Base-by-base conservation (phyloP, 2,113 vertebrate species). In the Lophura nycthemera region DNA sequence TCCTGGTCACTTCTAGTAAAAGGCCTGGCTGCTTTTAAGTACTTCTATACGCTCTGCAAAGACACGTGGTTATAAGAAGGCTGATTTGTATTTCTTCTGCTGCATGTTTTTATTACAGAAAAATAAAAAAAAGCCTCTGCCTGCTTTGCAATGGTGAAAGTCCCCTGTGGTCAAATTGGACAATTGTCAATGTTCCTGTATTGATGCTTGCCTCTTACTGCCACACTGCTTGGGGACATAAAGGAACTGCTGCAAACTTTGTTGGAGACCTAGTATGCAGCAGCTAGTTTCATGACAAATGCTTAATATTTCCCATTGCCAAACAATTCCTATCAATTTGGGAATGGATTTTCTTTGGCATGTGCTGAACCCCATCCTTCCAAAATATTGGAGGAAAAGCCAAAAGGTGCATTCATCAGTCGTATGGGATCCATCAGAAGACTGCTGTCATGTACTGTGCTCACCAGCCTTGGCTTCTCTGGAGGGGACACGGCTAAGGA, bases 221-320 rank as follows among this genome's bases (percentile, higher is more conserved):
- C 78, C 74, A 11, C 0, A 0, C 24, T 83, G 6, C 8, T 1
- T 30, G 60, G 50, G 24, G 36, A 66, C 40, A 20, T 0, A 6
- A 43, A 75, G 17, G 45, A 77, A 8, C 24, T 86, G 36, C 61
- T 30, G n/a, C 42, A 70, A 43, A 76, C 11, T 10, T 79, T 73
- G 13, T 18, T 10, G n/a, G 56, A 56, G 45, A 48, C 38, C 13
- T 50, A 34, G 48, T 20, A 22, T 2, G 29, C 9, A 67, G 29
- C 30, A 67, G 17, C 20, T 80, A 24, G 36, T 83, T 88, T 89
- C 16, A 8, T 25, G 40, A 48, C 27, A 63, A 13, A 43, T 57
- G 15, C 18, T 3, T 3, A 86, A 22, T 80, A 74, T 64, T 86
- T 88, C 13, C 83, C 77, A 2, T 36, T 86, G 64, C 64, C 42